These are phyloP conservation scores for Amblyteles armatorius DNA, from an alignment of 2,888 invertebrate species.

Conservation along the genomic window DNA sequence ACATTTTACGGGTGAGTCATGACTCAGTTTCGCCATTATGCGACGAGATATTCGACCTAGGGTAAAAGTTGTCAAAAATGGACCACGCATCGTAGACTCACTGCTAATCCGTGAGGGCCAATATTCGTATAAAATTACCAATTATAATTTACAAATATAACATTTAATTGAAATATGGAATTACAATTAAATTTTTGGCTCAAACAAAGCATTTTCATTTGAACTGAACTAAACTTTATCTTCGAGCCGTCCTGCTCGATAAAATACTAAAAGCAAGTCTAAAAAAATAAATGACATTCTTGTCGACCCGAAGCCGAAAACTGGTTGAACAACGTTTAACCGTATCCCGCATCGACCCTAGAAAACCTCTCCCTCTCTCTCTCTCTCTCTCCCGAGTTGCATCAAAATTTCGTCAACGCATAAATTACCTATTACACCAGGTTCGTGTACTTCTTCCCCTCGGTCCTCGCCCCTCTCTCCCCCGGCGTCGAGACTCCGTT, in stretches of 20 bases:
- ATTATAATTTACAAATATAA: neutral
- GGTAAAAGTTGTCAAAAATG: neutral
- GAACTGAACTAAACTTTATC: neutral
- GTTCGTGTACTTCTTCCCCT: neutral
- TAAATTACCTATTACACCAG: slow-evolving; percentile 1
- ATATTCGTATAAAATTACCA: too few species aligned
- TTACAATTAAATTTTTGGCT: too few species aligned
- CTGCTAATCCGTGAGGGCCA: neutral
- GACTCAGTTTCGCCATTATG: neutral
- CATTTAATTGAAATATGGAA: neutral
- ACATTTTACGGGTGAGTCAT: slow-evolving; percentile 9
- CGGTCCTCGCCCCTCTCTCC: neutral
- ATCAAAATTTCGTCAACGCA: neutral
- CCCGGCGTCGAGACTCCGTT: slow-evolving; percentile 19
- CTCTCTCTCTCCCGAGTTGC: neutral
- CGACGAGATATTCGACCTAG: neutral
- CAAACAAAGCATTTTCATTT: neutral
- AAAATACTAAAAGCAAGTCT: neutral
- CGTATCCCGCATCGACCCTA: neutral
- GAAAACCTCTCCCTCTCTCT: neutral
- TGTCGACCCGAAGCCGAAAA: neutral
- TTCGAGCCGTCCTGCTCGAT: neutral
- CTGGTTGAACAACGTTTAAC: neutral
- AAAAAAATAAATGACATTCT: neutral
- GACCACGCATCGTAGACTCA: neutral